Percentiles rank a stretch among this genome's conserved stretches.
These are phyloP conservation scores for Pyrgilauda ruficollis DNA, from an alignment of 2,113 vertebrate species.

Conservation along the genomic window DNA sequence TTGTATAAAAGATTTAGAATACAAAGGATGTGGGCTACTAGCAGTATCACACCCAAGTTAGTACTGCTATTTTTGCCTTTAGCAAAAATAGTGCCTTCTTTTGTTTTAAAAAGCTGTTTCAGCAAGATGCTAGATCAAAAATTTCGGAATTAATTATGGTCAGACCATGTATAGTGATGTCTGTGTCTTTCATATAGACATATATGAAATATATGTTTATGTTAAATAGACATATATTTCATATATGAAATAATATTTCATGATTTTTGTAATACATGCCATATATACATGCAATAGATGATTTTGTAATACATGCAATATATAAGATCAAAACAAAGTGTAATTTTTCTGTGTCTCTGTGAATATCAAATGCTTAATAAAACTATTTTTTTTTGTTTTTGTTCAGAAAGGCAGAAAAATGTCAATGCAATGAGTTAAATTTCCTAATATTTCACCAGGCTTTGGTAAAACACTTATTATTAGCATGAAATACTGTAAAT, in stretches of 20 bases:
- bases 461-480: neutral
- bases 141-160: slow-evolving; percentile 55
- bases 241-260: too few relatives aligned
- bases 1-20: slow-evolving; percentile 32
- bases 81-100: neutral
- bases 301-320: neutral
- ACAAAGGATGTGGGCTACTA: neutral
- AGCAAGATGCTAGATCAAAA: slow-evolving; percentile 37
- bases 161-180: slow-evolving; percentile 24
- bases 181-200: neutral
- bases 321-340: neutral
- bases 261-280: too few relatives aligned
- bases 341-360: slow-evolving; percentile 36
- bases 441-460: neutral
- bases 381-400: slow-evolving; percentile 36
- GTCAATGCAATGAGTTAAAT: slow-evolving; percentile 18
- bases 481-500: slow-evolving; percentile 15
- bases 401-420: slow-evolving; percentile 25
- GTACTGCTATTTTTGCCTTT: slow-evolving; percentile 44
- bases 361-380: slow-evolving; percentile 46
- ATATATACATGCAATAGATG: neutral
- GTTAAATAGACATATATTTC: too few relatives aligned
- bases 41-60: slow-evolving; percentile 39
- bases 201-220: too few relatives aligned
- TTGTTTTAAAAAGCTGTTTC: slow-evolving; percentile 37